Conservation (phyloP, 2,888 invertebrate species). For the Lasioglossum oenotherae region DNA sequence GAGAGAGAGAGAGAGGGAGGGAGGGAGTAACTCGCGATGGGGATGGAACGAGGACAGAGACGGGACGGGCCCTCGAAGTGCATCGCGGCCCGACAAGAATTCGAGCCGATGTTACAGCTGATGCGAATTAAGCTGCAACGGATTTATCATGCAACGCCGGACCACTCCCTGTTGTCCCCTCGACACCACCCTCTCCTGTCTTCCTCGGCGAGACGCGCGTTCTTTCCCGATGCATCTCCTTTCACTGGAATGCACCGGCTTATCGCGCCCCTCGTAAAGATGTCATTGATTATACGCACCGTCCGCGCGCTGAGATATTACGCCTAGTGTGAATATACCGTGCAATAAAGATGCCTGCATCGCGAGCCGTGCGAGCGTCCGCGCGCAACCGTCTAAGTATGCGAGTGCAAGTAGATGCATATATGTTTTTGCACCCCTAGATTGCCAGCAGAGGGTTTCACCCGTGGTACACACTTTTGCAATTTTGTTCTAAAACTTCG, state of each 20-base stretch:
- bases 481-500: too few relatives aligned
- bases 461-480: too few relatives aligned
- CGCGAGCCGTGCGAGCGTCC: background rate
- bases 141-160: conserved; percentile 70
- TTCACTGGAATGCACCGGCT: conserved; percentile 57
- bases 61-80: conserved; percentile 50
- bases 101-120: conserved; percentile 62
- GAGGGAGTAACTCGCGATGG: background rate
- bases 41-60: conserved; percentile 27
- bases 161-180: conserved; percentile 67
- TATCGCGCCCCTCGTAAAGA: conserved; percentile 75
- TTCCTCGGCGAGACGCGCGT: conserved; percentile 14
- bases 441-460: background rate
- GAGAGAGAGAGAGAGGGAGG: background rate
- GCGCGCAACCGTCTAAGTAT: background rate
- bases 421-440: background rate
- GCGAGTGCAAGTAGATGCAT: conserved; percentile 23
- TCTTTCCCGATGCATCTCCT: conserved; percentile 29
- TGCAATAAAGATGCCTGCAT: conserved; percentile 67
- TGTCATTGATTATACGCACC: conserved; percentile 76
- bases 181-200: conserved; percentile 25
- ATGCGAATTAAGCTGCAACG: conserved; percentile 73
- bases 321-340: conserved; percentile 69
- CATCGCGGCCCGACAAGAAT: conserved; percentile 55
- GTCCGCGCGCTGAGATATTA: conserved; percentile 69